Conservation (phyloP, 2,888 invertebrate genomes). For the Macaria liturata region DNA sequence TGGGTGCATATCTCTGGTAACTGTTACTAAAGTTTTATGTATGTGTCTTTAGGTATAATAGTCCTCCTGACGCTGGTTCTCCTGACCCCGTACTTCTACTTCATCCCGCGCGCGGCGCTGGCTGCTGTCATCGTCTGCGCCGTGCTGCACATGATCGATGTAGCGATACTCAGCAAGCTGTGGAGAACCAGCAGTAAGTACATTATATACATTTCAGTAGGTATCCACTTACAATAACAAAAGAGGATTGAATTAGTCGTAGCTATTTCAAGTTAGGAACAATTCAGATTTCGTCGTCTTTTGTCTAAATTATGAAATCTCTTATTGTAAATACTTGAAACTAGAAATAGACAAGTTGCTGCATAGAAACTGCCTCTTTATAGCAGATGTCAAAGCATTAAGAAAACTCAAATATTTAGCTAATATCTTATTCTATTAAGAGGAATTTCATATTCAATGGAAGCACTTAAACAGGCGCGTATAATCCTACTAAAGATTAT, state of each 20-base stretch:
- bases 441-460: conserved; percentile 46
- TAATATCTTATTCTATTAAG: conserved; percentile 48
- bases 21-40: too few species aligned
- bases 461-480: conserved; percentile 39
- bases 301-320: too few species aligned
- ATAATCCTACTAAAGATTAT: conserved; percentile 53
- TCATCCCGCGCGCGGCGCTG: conserved; percentile 87
- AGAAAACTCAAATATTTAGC: conserved; percentile 42
- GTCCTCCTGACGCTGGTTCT: conserved; percentile 88
- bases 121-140: conserved; percentile 91
- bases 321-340: too few species aligned
- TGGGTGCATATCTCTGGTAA: too few species aligned
- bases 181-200: conserved; percentile 86
- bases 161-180: conserved; percentile 82
- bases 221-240: too few species aligned
- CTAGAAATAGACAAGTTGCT: background rate
- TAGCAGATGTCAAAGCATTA: conserved; percentile 20
- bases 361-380: conserved; percentile 4
- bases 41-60: conserved; percentile 78
- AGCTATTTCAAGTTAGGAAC: too few species aligned
- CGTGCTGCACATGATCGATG: conserved; percentile 89
- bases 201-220: too few species aligned
- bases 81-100: conserved; percentile 89
- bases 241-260: too few species aligned
- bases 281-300: too few species aligned